Evolutionary conservation across 1,140 invertebrate species (phyloP).

Genomic region (Caenorhabditis briggsae): DNA sequence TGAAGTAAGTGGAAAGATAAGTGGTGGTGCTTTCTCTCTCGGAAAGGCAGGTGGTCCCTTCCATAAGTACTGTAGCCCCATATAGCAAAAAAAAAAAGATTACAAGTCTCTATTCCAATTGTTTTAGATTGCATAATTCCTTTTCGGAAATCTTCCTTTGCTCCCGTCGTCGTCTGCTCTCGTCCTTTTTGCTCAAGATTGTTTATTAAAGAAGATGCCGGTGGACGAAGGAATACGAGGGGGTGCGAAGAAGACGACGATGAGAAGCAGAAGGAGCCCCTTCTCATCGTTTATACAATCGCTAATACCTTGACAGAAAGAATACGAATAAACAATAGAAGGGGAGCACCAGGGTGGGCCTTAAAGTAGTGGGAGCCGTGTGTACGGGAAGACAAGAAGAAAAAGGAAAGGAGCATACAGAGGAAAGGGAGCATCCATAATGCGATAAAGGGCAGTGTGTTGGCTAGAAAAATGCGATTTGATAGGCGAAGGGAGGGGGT

Average conservation of each 20-base stretch:
- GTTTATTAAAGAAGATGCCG: slow-evolving; percentile 52
- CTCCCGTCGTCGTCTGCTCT: neutral
- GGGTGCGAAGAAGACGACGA: neutral
- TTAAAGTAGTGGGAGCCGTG: neutral
- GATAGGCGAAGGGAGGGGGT: neutral
- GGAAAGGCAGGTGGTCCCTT: neutral
- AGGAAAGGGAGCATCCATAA: slow-evolving; percentile 54
- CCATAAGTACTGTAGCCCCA: too few relatives aligned
- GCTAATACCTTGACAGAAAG: slow-evolving; percentile 46
- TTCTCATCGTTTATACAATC: slow-evolving; percentile 52
- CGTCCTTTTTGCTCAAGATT: slow-evolving; percentile 22
- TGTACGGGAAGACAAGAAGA: neutral
- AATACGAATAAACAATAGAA: slow-evolving; percentile 52
- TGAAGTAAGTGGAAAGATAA: neutral
- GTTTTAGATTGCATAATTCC: slow-evolving; percentile 1
- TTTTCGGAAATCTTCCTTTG: neutral
- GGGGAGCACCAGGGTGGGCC: slow-evolving; percentile 24
- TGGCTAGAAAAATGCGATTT: slow-evolving; percentile 20
- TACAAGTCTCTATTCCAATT: too few relatives aligned
- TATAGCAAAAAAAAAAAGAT: too few relatives aligned
- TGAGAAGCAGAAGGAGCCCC: neutral
- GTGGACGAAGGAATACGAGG: neutral
- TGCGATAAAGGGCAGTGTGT: slow-evolving; percentile 53
- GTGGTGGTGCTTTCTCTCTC: neutral
- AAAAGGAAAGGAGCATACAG: too few relatives aligned